Conservation (phyloP, 1,140 invertebrate genomes). For the Temnothorax curvispinosus region DNA sequence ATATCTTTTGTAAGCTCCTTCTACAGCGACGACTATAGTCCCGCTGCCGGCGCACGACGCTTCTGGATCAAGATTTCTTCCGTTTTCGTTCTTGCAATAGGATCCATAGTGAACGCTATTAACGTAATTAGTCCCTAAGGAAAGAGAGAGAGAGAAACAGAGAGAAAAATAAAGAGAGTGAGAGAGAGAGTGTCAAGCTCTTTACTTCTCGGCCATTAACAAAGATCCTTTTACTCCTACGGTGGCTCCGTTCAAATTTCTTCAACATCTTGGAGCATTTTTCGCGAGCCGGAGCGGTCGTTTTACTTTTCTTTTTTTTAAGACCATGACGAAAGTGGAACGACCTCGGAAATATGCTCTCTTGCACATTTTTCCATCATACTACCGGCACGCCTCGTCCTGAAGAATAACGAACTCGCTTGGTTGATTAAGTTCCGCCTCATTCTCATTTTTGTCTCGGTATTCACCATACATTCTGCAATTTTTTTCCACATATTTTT, state of each 20-base stretch:
- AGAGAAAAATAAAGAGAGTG: constrained; percentile 9
- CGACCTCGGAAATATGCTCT: constrained; percentile 38
- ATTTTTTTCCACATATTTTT: constrained; percentile 31
- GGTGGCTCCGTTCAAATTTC: constrained; percentile 26
- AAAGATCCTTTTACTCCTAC: constrained; percentile 9
- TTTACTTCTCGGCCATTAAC: constrained; percentile 29
- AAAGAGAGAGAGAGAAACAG: not conserved
- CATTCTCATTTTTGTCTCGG: constrained; percentile 26
- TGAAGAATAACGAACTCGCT: constrained; percentile 35
- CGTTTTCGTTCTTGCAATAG: constrained; percentile 34
- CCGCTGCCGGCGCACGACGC: not conserved
- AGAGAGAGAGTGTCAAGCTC: constrained; percentile 24
- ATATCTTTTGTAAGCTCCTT: constrained; percentile 29
- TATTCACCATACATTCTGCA: not conserved
- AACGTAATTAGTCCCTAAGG: constrained; percentile 34
- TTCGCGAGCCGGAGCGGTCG: not conserved
- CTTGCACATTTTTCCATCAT: constrained; percentile 46
- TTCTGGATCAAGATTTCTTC: constrained; percentile 32
- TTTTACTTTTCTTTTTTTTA: constrained; percentile 16
- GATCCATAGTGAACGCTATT: constrained; percentile 13
- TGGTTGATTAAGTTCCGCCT: constrained; percentile 41
- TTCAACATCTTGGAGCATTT: constrained; percentile 40
- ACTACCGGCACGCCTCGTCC: not conserved
- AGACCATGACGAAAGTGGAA: constrained; percentile 37
- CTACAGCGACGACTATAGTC: not conserved